These are phyloP conservation scores for Leptinotarsa peninsularis DNA, from an alignment of 2,888 invertebrate species.

Conservation along the genomic window DNA sequence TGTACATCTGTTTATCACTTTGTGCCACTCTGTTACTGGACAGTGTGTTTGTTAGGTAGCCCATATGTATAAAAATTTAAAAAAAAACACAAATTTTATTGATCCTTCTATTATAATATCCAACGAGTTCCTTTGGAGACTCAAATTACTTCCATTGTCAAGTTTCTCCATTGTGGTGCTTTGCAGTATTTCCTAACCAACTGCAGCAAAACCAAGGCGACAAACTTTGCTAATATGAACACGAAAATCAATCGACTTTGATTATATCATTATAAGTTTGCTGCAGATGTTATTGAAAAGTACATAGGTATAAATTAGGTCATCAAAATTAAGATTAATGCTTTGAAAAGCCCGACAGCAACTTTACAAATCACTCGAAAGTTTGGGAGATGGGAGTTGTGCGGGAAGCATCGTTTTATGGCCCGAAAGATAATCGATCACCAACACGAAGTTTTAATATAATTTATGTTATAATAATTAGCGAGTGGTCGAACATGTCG, in stretches of 20 bases:
- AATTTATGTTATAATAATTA: slow-evolving; percentile 65
- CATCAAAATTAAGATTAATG: slow-evolving; percentile 53
- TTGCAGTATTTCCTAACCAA: no score
- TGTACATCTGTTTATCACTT: no score
- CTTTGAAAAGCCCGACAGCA: slow-evolving; percentile 35
- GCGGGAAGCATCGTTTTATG: slow-evolving; percentile 36
- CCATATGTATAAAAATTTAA: no score
- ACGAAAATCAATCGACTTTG: slow-evolving; percentile 4
- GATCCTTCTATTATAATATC: no score
- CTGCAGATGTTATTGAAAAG: slow-evolving; percentile 18
- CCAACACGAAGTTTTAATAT: slow-evolving; percentile 61
- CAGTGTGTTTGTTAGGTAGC: no score
- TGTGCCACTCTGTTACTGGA: no score
- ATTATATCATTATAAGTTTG: slow-evolving; percentile 3
- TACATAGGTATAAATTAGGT: slow-evolving; percentile 16
- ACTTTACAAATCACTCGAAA: slow-evolving; percentile 42
- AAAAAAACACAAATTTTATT: no score
- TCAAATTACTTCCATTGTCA: no score
- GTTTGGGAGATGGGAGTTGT: slow-evolving; percentile 25
- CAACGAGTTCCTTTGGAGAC: no score
- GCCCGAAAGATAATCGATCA: slow-evolving; percentile 61
- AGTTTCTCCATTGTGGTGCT: no score
- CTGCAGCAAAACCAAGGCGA: background rate
- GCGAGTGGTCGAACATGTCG: slow-evolving; percentile 58
- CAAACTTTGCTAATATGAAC: background rate